A percentile compares a stretch with the other conserved stretches of the same genome.
Conservation (phyloP, 2,113 vertebrate species). For the Lepidothrix coronata region DNA sequence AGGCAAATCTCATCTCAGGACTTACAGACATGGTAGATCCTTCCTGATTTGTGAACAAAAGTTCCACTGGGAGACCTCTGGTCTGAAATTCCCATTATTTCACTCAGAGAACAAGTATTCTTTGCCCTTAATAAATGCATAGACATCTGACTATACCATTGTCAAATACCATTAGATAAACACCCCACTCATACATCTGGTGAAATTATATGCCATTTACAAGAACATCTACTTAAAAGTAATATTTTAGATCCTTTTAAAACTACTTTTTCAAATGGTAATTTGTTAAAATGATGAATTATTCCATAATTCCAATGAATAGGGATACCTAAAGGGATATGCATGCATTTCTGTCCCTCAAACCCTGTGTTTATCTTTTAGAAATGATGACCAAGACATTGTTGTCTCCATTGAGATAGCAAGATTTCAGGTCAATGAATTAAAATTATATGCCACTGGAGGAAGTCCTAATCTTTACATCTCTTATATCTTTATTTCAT, state of each 20-base stretch:
- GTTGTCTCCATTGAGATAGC: background rate
- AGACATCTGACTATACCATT: background rate
- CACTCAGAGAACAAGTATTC: background rate
- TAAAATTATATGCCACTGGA: background rate
- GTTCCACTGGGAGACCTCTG: background rate
- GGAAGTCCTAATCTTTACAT: background rate
- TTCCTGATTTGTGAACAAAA: background rate
- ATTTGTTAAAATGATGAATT: background rate
- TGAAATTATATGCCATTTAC: background rate
- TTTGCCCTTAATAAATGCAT: background rate
- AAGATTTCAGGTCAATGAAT: background rate
- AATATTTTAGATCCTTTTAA: background rate
- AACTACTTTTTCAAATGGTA: background rate
- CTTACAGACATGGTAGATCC: background rate
- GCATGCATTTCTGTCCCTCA: background rate
- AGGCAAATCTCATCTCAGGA: background rate
- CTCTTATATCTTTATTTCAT: background rate
- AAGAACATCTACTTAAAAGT: background rate
- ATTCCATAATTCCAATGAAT: background rate
- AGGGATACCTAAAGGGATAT: background rate
- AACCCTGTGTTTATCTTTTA: background rate
- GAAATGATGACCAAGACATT: background rate
- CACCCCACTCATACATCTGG: background rate
- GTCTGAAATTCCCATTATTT: background rate
- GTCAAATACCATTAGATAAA: background rate